phyloP scores from a whole-genome alignment of 53 echinoderm and acorn worm species.

The Astropecten irregularis region DNA sequence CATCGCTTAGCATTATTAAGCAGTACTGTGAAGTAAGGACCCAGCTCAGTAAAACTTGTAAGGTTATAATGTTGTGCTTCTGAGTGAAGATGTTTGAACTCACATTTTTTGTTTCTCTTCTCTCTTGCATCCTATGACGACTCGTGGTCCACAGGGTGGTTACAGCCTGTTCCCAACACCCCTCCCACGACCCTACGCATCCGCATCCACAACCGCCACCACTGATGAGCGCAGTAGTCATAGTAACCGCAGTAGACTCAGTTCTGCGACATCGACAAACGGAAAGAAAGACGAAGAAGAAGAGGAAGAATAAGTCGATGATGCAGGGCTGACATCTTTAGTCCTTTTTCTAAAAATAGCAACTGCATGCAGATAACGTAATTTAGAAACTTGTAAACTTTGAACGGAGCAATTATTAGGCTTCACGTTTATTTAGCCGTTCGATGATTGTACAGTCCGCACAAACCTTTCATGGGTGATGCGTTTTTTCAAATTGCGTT shows the following conservation, averaged over 20 bases:
- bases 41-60: too few species aligned
- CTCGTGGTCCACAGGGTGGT: constrained; percentile 50
- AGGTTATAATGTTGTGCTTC: too few species aligned
- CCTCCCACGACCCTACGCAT: background rate
- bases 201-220: too few species aligned
- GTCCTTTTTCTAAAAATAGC: background rate
- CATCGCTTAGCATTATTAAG: too few species aligned
- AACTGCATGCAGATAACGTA: constrained; percentile 10
- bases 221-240: background rate
- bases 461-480: background rate
- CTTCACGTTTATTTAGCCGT: background rate
- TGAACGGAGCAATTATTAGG: background rate
- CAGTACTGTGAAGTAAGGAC: too few species aligned
- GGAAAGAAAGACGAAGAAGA: background rate
- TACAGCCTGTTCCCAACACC: constrained; percentile 27
- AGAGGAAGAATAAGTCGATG: constrained; percentile 3
- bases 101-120: too few species aligned
- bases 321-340: background rate
- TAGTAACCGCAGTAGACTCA: constrained; percentile 30
- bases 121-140: too few species aligned
- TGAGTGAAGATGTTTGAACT: too few species aligned
- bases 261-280: constrained; percentile 27
- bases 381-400: background rate
- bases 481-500: too few species aligned
- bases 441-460: background rate